phyloP scores from a whole-genome alignment of 2,888 invertebrate genomes.

The Drosophila phalerata region DNA sequence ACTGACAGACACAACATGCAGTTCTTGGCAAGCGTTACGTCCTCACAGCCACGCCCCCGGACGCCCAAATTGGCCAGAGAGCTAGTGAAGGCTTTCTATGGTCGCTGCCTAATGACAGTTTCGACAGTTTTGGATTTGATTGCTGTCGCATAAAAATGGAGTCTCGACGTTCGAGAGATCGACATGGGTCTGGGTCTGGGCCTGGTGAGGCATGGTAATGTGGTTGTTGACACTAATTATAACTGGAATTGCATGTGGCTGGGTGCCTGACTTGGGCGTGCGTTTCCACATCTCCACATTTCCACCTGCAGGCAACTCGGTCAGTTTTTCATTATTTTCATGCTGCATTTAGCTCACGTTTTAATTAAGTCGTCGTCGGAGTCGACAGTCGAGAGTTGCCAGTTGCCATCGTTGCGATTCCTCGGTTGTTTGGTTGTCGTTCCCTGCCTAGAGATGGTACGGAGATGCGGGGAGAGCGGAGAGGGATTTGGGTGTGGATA shows the following conservation, averaged over 20 bases:
- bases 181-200: constrained; percentile 27
- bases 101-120: constrained; percentile 65
- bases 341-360: constrained; percentile 81
- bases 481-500: constrained; percentile 6
- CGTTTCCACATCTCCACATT: constrained; percentile 15
- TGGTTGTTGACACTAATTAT: constrained; percentile 82
- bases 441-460: no score
- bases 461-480: background rate
- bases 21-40: constrained; percentile 58
- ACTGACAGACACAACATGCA: constrained; percentile 20
- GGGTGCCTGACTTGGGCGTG: constrained; percentile 39
- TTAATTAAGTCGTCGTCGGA: constrained; percentile 79
- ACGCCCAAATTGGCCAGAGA: constrained; percentile 40
- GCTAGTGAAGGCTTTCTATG: constrained; percentile 48
- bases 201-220: constrained; percentile 70
- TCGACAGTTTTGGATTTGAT: constrained; percentile 76
- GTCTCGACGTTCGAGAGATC: constrained; percentile 16
- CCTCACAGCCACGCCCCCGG: constrained; percentile 36
- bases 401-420: constrained; percentile 14
- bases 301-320: constrained; percentile 56
- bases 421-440: constrained; percentile 6
- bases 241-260: constrained; percentile 73
- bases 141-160: constrained; percentile 51
- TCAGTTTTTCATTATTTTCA: constrained; percentile 81
- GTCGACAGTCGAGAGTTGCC: constrained; percentile 36